Conservation (phyloP, 2,797 vertebrate genomes). For the Denticeps clupeoides region DNA sequence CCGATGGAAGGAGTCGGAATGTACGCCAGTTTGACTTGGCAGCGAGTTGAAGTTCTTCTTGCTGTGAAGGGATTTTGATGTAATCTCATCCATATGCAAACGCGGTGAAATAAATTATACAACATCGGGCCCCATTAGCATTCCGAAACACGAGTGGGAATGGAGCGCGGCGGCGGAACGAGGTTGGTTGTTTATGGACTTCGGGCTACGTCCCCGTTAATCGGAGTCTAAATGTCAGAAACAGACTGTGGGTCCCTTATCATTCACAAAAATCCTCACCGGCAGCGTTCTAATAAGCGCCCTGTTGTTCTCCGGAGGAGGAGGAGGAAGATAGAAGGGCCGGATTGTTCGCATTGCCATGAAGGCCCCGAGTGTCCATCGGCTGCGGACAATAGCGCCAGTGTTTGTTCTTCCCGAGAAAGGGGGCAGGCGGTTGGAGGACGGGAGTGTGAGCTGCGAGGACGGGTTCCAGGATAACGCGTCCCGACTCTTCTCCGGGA, state of each 20-base stretch:
- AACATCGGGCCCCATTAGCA: no score
- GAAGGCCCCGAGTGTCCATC: slow-evolving; percentile 61
- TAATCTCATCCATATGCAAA: no score
- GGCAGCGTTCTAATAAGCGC: slow-evolving; percentile 40
- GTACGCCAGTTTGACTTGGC: no score
- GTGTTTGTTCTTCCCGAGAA: slow-evolving; percentile 74
- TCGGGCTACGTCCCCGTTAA: no score
- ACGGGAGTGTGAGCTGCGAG: slow-evolving; percentile 33
- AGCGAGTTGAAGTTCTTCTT: no score
- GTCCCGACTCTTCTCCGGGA: no score
- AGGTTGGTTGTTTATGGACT: no score
- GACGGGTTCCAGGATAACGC: slow-evolving; percentile 42
- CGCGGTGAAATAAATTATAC: no score
- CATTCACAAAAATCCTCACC: slow-evolving; percentile 45
- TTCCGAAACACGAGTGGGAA: no score
- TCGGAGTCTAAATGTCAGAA: slow-evolving; percentile 60
- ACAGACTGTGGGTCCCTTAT: slow-evolving; percentile 46
- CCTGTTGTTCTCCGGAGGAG: slow-evolving; percentile 53
- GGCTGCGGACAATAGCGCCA: slow-evolving; percentile 86
- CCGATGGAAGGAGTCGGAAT: no score
- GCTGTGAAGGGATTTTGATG: no score
- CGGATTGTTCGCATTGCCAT: slow-evolving; percentile 55
- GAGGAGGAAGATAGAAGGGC: slow-evolving; percentile 45
- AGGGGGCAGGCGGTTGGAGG: slow-evolving; percentile 14
- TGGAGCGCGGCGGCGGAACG: no score